Conservation (phyloP, 2,797 vertebrate species). For the Balearica regulorum region DNA sequence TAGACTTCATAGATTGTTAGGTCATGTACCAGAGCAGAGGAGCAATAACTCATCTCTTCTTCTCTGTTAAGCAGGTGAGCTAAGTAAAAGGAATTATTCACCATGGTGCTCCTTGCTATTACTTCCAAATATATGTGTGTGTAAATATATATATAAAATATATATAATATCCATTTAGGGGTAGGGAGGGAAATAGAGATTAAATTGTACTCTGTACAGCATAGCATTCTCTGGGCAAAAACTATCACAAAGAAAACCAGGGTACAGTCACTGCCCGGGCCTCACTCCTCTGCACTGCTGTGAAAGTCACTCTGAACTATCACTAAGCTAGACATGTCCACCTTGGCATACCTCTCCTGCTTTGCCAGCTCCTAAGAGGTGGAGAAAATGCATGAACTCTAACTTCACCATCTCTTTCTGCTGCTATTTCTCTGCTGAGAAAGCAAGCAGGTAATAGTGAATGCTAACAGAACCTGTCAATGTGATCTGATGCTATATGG, state of each 20-base stretch:
- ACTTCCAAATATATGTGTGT: neutral
- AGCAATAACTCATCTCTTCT: neutral
- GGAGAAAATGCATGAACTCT: neutral
- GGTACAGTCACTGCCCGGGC: neutral
- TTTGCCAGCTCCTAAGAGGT: neutral
- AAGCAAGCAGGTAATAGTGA: neutral
- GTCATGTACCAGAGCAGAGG: neutral
- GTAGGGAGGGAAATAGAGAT: neutral
- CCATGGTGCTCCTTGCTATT: neutral
- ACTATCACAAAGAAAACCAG: neutral
- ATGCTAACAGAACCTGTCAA: neutral
- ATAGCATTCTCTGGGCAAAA: neutral
- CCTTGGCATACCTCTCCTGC: neutral
- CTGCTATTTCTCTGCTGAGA: neutral
- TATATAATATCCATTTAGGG: neutral
- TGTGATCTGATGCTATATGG: neutral
- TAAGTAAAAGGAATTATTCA: neutral
- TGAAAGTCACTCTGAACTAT: neutral
- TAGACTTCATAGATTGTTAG: neutral
- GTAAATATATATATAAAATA: too few species aligned
- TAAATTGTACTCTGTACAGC: neutral
- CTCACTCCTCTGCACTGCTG: neutral
- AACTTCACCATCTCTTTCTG: neutral
- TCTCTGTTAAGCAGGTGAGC: neutral
- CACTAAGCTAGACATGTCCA: neutral